phyloP scores from a whole-genome alignment of 23 tunicate species.

The Clavelina lepadiformis region DNA sequence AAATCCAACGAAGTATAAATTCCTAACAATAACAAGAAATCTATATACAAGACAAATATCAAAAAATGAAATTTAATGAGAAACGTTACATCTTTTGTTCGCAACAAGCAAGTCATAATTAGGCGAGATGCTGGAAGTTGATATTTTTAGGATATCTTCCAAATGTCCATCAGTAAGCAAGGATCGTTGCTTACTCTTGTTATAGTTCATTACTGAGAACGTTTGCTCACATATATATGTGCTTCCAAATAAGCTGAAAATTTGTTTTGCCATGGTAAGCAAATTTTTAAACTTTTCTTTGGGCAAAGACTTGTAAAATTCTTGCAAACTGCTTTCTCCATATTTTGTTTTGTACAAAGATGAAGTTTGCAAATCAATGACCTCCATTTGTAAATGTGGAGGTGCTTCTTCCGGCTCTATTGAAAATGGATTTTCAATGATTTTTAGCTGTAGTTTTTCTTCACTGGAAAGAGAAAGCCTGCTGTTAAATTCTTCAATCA shows the following conservation, averaged over 20 bases:
- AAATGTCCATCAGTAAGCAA: too few species aligned
- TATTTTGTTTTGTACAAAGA: conserved; percentile 15
- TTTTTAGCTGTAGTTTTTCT: conserved; percentile 43
- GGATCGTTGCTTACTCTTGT: too few species aligned
- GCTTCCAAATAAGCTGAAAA: conserved; percentile 30
- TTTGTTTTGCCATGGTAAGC: conserved; percentile 23
- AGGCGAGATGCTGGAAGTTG: too few species aligned
- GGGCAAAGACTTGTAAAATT: conserved; percentile 3
- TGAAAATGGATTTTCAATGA: conserved; percentile 36
- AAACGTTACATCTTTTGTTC: too few species aligned
- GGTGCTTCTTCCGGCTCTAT: conserved; percentile 40
- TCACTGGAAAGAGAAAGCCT: conserved; percentile 39
- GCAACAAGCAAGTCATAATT: too few species aligned
- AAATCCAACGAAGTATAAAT: too few species aligned
- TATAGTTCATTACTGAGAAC: too few species aligned
- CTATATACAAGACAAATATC: too few species aligned
- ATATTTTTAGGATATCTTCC: too few species aligned
- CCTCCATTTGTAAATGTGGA: conserved; percentile 34
- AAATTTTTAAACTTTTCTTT: conserved; percentile 21
- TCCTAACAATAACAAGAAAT: too few species aligned
- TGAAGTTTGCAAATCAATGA: conserved; percentile 39
- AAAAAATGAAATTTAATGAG: too few species aligned
- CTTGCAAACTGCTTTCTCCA: conserved; percentile 12
- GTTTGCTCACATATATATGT: conserved; percentile 28
- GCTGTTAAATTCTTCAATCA: conserved; percentile 26